Base-by-base conservation (phyloP, 2,113 vertebrate genomes). In the Brachypodius melanocephalos region DNA sequence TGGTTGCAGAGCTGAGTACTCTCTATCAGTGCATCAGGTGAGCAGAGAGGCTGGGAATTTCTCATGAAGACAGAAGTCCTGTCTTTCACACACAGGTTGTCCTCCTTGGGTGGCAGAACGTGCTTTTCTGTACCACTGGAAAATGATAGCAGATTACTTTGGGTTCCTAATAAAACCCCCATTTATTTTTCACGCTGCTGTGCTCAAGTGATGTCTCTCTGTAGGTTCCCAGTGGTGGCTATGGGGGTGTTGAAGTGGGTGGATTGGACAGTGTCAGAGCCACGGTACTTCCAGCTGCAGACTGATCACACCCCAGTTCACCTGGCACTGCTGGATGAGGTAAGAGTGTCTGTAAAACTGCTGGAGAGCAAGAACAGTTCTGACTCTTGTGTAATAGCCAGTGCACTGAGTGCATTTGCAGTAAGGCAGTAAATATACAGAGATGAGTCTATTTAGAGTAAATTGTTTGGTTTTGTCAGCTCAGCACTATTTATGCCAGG, bases 231-330 rank as follows among this genome's bases (percentile, higher is more conserved):
- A 10, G 99, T 99, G 49, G 99, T 99, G 49, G 99, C 99, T 4
- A 99, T 99, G 99, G 99, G 99, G 9, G 99, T 99, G 46, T 93
- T 99, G 67, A 99, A 99, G 89, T 99, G 99, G 99, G 99, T 99
- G 63, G 99, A 99, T n/a, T 99, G 99, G 99, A 99, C 99, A 0
- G 99, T 99, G 52, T 99, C 99, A 9, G 99, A 99, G 81, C 99
- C 99, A 5, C 97, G 99, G 17, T 99, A 99, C 97, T 99, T 99
- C 95, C 99, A 99, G 97, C 98, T 99, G 54, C 99, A 99, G 97
- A 99, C 99, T 0, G 99, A 99, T 95, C 99, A 99, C 95, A 99
- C 99, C 6, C 99, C 99, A 0, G 99, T 99, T 10, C 99, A 99
- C 96, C 96, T 99, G 96, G 99, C 99, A 0, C 89, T 99, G 77